Percentiles rank a stretch among this genome's conserved stretches.
phyloP scores from a whole-genome alignment of 2,113 vertebrate genomes.

The Tupaia tana region DNA sequence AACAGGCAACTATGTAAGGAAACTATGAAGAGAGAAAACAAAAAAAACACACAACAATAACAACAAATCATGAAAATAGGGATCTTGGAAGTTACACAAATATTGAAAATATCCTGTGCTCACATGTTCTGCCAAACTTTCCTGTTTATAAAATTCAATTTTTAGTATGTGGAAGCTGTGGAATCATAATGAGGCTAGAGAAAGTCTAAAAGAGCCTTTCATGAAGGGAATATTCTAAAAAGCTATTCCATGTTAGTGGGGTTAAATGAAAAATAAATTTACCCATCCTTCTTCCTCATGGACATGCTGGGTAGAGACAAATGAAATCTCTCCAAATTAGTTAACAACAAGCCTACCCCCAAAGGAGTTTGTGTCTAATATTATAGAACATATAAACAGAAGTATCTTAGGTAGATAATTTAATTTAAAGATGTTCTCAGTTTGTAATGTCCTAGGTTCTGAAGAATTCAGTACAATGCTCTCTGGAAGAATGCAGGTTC shows the following conservation, averaged over 20 bases:
- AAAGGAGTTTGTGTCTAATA: neutral
- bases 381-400: neutral
- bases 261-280: neutral
- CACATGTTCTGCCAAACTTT: neutral
- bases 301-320: neutral
- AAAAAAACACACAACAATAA: neutral
- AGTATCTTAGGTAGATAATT: neutral
- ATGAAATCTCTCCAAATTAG: neutral
- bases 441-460: neutral
- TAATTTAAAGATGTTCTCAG: neutral
- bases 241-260: neutral
- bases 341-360: neutral
- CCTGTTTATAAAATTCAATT: neutral
- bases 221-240: neutral
- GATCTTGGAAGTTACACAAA: neutral
- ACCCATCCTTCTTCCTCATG: neutral
- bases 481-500: neutral
- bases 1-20: neutral
- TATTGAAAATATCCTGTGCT: neutral
- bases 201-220: neutral
- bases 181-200: neutral
- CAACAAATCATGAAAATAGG: neutral
- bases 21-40: neutral
- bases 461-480: neutral
- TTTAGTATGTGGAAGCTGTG: neutral